Base-by-base conservation (phyloP, 1,140 invertebrate species). In the Apis dorsata region DNA sequence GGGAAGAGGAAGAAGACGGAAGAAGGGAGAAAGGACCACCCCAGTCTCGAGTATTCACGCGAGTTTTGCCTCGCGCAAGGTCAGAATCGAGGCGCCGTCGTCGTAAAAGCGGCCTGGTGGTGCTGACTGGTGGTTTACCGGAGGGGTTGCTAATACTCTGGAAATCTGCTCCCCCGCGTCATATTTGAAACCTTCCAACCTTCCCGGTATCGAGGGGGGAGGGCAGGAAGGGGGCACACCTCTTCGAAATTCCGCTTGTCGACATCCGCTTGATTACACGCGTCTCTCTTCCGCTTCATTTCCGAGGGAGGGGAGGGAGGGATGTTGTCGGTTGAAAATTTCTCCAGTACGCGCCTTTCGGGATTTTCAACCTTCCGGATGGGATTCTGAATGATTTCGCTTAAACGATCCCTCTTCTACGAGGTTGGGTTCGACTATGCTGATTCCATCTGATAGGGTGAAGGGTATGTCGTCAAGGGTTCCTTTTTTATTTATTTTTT, bases 71-170 rank as follows among this genome's bases (percentile, higher is more conserved):
- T 53, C 10, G 15, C 11, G 75, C n/a, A 84, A 86, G 81, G 81
- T 86, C 73, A 74, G 75, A 86, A 86, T 79, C 65, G 71, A 63
- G 68, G 81, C 21, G 51, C 21, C 10, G 62, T 7, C 34, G 34
- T 44, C 17, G 69, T 77, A 77, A 77, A 77, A 77, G 73, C 69
- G 24, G 77, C 76, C 1, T 15, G 62, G 34, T 76, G 72, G 71
- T 71, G 75, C 34, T 63, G 62, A 17, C 69, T 44, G 65, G 63
- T 81, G 66, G 70, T 68, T 24, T 81, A 79, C 75, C 78, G 88
- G 11, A 75, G 71, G 74, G 86, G 85, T 83, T 86, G 81, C 85
- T 90, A 87, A 90, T 86, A 86, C 81, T 79, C 84, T 70, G 79
- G 44, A 90, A 89, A 83, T 90, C 87, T 83, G 83, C 85, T 53